A percentile compares a stretch with the other conserved stretches of the same genome.
Evolutionary conservation across 2,113 vertebrate species (phyloP).

Genomic region (Athene noctua): DNA sequence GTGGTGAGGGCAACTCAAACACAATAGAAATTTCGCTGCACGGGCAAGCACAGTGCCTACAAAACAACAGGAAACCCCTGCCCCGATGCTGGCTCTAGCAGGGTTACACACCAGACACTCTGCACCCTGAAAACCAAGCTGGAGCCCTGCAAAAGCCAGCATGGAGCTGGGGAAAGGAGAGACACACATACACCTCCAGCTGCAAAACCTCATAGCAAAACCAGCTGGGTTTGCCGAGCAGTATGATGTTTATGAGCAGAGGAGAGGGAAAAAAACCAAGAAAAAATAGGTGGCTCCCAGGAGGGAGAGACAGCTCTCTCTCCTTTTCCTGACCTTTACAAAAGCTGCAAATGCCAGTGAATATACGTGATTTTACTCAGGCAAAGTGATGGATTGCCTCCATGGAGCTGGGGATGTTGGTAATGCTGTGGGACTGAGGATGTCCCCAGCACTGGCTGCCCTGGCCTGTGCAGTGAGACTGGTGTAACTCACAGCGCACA

Average conservation of each 20-base stretch:
- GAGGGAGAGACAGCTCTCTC: neutral
- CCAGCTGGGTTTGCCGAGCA: neutral
- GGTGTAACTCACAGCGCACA: neutral
- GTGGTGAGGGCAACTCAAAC: fast-evolving
- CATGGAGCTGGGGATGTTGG: neutral
- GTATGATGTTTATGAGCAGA: neutral
- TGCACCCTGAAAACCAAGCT: neutral
- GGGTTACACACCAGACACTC: neutral
- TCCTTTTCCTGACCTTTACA: slow-evolving; percentile 27
- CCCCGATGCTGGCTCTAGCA: fast-evolving
- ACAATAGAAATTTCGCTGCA: neutral
- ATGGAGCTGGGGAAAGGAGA: fast-evolving
- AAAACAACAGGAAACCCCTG: neutral
- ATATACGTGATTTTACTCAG: neutral
- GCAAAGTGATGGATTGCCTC: neutral
- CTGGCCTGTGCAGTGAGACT: fast-evolving
- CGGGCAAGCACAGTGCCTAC: neutral
- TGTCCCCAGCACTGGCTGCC: fast-evolving
- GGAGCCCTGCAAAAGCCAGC: neutral
- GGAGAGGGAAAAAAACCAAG: neutral
- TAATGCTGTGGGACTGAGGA: neutral
- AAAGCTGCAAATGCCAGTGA: neutral
- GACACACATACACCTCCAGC: fast-evolving
- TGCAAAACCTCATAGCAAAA: neutral
- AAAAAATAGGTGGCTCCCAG: neutral